Percentiles rank a stretch among this genome's conserved stretches.
Evolutionary conservation across 2,113 vertebrate genomes (phyloP).

Genomic region (Petaurus breviceps): DNA sequence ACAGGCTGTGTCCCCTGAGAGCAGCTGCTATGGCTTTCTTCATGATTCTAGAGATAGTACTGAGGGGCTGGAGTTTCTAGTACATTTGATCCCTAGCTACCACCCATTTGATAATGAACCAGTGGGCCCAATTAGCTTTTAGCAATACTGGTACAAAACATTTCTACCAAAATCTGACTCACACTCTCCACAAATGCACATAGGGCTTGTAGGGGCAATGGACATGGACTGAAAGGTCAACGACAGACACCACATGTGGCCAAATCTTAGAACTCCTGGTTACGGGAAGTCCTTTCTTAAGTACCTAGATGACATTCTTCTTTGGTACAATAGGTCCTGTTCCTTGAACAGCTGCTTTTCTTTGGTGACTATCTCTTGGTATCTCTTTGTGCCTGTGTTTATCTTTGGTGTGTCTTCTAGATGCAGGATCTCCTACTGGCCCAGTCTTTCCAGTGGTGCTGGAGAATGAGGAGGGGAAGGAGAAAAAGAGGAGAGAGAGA

Average conservation of each 20-base stretch:
- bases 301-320: neutral
- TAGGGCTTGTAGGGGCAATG: neutral
- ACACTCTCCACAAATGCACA: neutral
- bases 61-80: neutral
- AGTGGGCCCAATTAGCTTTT: neutral
- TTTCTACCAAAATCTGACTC: neutral
- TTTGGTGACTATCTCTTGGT: neutral
- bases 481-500: neutral
- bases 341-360: neutral
- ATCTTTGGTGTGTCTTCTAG: neutral
- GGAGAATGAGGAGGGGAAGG: neutral
- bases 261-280: neutral
- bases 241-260: neutral
- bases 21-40: neutral
- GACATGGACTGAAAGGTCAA: neutral
- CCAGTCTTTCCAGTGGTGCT: neutral
- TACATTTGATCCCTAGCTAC: neutral
- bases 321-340: neutral
- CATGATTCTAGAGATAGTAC: neutral
- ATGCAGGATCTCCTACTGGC: no score
- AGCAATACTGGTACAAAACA: neutral
- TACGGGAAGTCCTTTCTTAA: neutral
- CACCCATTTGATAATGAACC: neutral
- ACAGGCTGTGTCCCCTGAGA: no score
- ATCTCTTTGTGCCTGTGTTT: neutral